Evolutionary conservation across 2,888 invertebrate species (phyloP).

Genomic region (Bembecia ichneumoniformis): DNA sequence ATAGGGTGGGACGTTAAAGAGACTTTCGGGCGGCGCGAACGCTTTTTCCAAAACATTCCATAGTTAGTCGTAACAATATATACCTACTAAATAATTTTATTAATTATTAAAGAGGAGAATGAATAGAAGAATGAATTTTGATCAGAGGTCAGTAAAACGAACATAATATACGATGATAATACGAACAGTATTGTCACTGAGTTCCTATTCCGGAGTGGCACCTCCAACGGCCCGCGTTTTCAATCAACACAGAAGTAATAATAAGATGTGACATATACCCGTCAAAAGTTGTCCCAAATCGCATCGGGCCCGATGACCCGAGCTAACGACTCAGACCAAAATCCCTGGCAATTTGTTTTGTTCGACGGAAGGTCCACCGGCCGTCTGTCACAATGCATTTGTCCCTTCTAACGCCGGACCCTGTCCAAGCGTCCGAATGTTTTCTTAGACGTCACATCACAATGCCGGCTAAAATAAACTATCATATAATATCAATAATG

Average conservation of each 20-base stretch:
- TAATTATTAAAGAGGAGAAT: too few relatives aligned
- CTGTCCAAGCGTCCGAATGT: conserved; percentile 28
- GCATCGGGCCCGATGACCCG: conserved; percentile 67
- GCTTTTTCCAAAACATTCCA: too few relatives aligned
- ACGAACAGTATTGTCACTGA: too few relatives aligned
- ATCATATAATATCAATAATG: conserved; percentile 72
- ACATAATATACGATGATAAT: too few relatives aligned
- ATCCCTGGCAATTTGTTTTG: conserved; percentile 50
- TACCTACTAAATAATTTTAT: too few relatives aligned
- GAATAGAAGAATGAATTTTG: too few relatives aligned
- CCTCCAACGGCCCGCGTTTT: conserved; percentile 23
- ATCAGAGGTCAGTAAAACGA: too few relatives aligned
- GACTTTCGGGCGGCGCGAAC: too few relatives aligned
- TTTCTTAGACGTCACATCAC: conserved; percentile 39
- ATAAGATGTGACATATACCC: conserved; percentile 54
- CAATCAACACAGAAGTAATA: conserved; percentile 53
- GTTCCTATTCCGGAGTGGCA: too few relatives aligned
- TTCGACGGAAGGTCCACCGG: conserved; percentile 23
- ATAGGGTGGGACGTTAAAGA: too few relatives aligned
- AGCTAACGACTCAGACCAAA: conserved; percentile 66
- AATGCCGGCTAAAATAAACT: conserved; percentile 62
- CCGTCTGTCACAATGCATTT: conserved; percentile 28
- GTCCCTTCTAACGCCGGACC: conserved; percentile 24
- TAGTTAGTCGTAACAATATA: too few relatives aligned
- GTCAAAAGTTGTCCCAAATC: conserved; percentile 70